These are phyloP conservation scores for Nibea coibor DNA, from an alignment of 2,113 vertebrate genomes.

Conservation along the genomic window DNA sequence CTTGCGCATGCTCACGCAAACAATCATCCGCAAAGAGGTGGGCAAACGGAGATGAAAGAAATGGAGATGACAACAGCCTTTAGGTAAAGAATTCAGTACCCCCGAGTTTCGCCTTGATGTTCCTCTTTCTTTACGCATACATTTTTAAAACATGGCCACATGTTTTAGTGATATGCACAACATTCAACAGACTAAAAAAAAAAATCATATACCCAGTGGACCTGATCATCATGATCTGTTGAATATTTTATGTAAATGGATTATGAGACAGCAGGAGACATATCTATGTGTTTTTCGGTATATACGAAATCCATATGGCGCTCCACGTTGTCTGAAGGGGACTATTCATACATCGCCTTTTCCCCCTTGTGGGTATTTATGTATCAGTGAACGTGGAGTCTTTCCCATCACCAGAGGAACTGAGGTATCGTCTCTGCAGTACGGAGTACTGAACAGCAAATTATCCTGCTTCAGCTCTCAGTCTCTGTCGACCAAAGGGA, in stretches of 20 bases:
- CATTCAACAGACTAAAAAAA: constrained; percentile 28
- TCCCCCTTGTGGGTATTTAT: constrained; percentile 24
- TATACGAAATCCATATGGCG: not conserved
- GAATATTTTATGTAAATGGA: constrained; percentile 63
- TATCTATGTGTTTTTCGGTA: constrained; percentile 40
- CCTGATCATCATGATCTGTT: constrained; percentile 41
- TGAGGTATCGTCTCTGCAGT: constrained; percentile 4
- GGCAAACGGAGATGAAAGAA: not conserved
- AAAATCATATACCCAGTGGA: constrained; percentile 38
- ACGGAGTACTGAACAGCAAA: constrained; percentile 17
- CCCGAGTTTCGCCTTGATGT: constrained; percentile 13
- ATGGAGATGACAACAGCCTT: not conserved
- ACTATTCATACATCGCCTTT: constrained; percentile 23
- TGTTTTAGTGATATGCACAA: constrained; percentile 64
- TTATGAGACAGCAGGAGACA: constrained; percentile 38
- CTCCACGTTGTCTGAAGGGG: constrained; percentile 4
- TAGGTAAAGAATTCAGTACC: constrained; percentile 21
- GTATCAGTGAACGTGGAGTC: constrained; percentile 18
- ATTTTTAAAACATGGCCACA: constrained; percentile 51
- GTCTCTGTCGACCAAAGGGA: not conserved
- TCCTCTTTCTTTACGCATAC: constrained; percentile 25
- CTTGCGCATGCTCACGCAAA: constrained; percentile 18
- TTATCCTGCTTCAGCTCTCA: constrained; percentile 20
- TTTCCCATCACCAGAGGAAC: not conserved
- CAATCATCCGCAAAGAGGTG: constrained; percentile 8